phyloP scores from a whole-genome alignment of 2,888 invertebrate genomes.

The Athrips mouffetella region DNA sequence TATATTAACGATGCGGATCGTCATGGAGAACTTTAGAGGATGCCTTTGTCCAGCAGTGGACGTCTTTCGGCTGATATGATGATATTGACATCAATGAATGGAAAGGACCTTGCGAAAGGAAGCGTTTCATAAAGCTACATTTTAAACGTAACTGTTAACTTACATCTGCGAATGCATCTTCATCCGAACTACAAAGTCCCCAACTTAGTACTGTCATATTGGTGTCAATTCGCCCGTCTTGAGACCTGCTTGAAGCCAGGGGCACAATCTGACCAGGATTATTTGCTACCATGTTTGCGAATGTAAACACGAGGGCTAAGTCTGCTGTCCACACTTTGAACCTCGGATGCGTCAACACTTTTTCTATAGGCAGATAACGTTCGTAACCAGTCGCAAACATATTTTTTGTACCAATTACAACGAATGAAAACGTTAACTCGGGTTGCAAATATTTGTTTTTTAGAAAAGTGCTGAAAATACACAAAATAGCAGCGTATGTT shows the following conservation, averaged over 20 bases:
- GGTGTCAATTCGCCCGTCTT: slow-evolving; percentile 16
- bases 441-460: slow-evolving; percentile 25
- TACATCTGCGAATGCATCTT: not conserved
- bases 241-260: slow-evolving; percentile 18
- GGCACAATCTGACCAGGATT: slow-evolving; percentile 46
- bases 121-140: no score
- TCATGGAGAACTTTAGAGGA: no score
- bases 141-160: no score
- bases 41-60: no score
- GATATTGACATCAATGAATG: no score
- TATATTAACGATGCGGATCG: no score
- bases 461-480: slow-evolving; percentile 23
- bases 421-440: slow-evolving; percentile 52
- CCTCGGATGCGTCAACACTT: slow-evolving; percentile 46
- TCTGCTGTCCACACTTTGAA: slow-evolving; percentile 48
- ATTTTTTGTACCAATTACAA: slow-evolving; percentile 51
- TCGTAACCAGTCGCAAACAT: slow-evolving; percentile 56
- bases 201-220: slow-evolving; percentile 52
- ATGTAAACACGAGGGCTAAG: slow-evolving; percentile 50
- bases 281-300: slow-evolving; percentile 50
- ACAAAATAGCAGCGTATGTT: not conserved
- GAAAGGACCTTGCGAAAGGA: no score
- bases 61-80: no score
- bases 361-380: slow-evolving; percentile 57
- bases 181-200: slow-evolving; percentile 31